Percentiles rank a stretch among this genome's conserved stretches.
phyloP scores from a whole-genome alignment of 2,888 invertebrate species.

The Drosophila testacea region DNA sequence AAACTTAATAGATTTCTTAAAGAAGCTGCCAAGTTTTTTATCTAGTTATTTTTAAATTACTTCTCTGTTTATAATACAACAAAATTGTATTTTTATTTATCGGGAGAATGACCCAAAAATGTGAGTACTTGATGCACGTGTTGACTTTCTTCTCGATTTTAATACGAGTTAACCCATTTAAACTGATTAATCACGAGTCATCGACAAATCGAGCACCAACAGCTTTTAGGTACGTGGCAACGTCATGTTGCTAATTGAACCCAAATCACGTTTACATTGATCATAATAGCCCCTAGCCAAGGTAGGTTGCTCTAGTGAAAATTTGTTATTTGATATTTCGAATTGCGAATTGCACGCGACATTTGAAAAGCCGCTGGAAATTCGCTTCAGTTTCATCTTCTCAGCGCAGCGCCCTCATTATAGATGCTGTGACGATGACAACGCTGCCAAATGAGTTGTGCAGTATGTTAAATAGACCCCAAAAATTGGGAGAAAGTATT shows the following conservation, averaged over 20 bases:
- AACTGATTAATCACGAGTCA: conserved; percentile 67
- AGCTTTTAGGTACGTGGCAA: conserved; percentile 48
- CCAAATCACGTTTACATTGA: conserved; percentile 62
- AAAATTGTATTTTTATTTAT: not conserved
- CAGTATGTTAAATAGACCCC: conserved; percentile 62
- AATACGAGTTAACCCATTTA: conserved; percentile 29
- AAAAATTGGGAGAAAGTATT: conserved; percentile 18
- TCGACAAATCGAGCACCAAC: conserved; percentile 54
- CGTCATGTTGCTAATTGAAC: conserved; percentile 42
- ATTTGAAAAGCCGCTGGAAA: conserved; percentile 47
- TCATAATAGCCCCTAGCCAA: conserved; percentile 15
- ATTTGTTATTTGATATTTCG: conserved; percentile 12
- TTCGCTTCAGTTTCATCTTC: conserved; percentile 24
- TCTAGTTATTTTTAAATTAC: not conserved
- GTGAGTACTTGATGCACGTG: too few relatives aligned
- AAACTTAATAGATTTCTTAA: too few relatives aligned
- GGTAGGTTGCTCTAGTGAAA: conserved; percentile 26
- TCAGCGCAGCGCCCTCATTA: conserved; percentile 24
- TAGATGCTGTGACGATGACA: conserved; percentile 15
- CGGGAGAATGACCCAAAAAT: not conserved
- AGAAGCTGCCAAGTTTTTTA: too few relatives aligned
- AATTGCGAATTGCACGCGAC: conserved; percentile 39
- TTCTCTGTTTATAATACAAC: not conserved
- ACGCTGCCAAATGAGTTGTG: conserved; percentile 31
- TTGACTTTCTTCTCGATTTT: conserved; percentile 39